Conservation (phyloP, 1,140 invertebrate species). For the Drosophila sulfurigaster region DNA sequence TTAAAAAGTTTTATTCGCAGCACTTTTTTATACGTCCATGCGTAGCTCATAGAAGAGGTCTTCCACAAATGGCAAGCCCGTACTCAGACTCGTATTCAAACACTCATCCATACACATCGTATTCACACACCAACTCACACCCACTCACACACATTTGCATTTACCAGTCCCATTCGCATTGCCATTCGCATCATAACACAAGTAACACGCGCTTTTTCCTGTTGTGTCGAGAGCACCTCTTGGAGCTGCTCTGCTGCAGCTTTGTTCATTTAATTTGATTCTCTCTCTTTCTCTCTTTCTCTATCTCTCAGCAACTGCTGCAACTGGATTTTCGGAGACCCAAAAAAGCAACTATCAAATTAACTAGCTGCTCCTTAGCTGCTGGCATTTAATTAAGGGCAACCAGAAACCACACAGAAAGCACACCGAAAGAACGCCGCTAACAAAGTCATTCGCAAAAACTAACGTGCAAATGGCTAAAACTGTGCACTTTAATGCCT, state of each 20-base stretch:
- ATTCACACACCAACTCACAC: too few relatives aligned
- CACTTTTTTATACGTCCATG: slow-evolving; percentile 40
- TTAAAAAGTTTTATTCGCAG: slow-evolving; percentile 54
- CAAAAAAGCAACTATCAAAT: slow-evolving; percentile 16
- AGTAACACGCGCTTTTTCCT: slow-evolving; percentile 6
- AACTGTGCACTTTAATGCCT: slow-evolving; percentile 25
- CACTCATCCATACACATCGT: background rate
- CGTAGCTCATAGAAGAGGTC: slow-evolving; percentile 23
- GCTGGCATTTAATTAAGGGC: slow-evolving; percentile 22
- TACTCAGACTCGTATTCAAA: background rate
- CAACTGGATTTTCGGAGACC: background rate
- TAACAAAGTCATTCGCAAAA: slow-evolving; percentile 31
- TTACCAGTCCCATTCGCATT: slow-evolving; percentile 5
- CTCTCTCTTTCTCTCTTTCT: background rate
- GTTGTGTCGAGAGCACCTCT: slow-evolving; percentile 12
- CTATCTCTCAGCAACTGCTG: background rate
- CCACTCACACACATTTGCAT: background rate
- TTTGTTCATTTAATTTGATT: slow-evolving; percentile 33
- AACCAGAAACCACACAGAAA: slow-evolving; percentile 2
- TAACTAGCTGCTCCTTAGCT: background rate
- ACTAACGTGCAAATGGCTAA: slow-evolving; percentile 17
- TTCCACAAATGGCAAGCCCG: background rate
- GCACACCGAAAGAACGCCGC: slow-evolving; percentile 13
- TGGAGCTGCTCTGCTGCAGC: slow-evolving; percentile 1
- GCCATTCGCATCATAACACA: slow-evolving; percentile 1